These are phyloP conservation scores for Pampusana beccarii DNA, from an alignment of 2,113 vertebrate species.

Conservation along the genomic window DNA sequence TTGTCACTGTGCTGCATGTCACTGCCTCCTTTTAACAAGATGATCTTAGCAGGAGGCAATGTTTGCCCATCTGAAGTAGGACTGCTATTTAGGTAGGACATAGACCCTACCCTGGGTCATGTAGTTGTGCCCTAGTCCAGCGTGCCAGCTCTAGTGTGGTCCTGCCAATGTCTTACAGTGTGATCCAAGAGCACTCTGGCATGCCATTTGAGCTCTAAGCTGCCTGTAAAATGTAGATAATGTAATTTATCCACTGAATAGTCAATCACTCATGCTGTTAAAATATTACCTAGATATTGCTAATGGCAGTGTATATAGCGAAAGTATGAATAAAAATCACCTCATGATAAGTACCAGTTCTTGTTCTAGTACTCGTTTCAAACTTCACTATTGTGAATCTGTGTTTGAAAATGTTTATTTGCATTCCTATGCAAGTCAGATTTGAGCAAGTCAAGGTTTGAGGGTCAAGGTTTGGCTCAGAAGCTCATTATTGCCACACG, in stretches of 20 bases:
- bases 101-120: neutral
- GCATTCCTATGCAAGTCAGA: neutral
- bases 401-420: neutral
- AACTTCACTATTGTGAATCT: neutral
- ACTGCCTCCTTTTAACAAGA: neutral
- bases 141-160: neutral
- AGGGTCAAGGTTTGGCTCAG: neutral
- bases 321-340: neutral
- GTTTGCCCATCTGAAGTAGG: neutral
- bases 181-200: neutral
- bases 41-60: neutral
- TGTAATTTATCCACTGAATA: neutral
- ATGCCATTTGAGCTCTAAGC: neutral
- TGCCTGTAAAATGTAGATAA: conserved; percentile 1
- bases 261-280: neutral
- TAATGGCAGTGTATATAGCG: neutral
- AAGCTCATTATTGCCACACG: neutral
- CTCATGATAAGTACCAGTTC: neutral
- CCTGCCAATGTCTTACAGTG: neutral
- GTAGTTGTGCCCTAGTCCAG: neutral
- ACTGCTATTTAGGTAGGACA: neutral
- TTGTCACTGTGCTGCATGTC: neutral
- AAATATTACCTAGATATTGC: neutral
- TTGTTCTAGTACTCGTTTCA: neutral
- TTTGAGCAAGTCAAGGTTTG: too few species aligned